phyloP scores from a whole-genome alignment of 2,888 invertebrate species.

The Phytoseiulus persimilis region DNA sequence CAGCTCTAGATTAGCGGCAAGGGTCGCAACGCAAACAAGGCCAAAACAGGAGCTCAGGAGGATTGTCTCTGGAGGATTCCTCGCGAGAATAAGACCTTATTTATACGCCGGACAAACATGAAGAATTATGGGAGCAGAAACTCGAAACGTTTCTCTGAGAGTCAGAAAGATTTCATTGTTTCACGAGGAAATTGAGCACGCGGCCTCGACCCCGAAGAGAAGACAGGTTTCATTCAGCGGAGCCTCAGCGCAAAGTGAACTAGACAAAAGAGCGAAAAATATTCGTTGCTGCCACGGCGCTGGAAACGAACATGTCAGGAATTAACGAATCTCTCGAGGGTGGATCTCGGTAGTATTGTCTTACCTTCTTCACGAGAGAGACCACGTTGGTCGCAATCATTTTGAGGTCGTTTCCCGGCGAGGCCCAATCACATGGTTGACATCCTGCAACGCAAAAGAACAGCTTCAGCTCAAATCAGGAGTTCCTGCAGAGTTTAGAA shows the following conservation, averaged over 20 bases:
- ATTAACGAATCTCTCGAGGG: not conserved
- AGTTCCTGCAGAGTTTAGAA: not conserved
- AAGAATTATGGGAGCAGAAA: not conserved
- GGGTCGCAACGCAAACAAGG: too few species aligned
- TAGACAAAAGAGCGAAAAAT: not conserved
- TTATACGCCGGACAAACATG: not conserved
- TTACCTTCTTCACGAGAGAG: constrained; percentile 37
- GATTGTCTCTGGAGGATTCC: too few species aligned
- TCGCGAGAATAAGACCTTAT: not conserved
- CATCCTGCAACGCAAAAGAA: not conserved
- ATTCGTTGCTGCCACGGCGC: not conserved
- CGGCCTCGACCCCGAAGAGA: not conserved
- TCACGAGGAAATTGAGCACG: not conserved
- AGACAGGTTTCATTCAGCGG: not conserved
- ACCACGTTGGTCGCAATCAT: constrained; percentile 37
- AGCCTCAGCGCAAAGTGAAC: not conserved
- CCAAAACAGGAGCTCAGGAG: too few species aligned
- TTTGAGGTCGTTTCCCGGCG: not conserved
- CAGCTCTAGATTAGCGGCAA: too few species aligned
- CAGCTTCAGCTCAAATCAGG: not conserved
- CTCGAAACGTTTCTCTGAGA: not conserved
- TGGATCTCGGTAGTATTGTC: not conserved
- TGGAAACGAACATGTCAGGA: not conserved
- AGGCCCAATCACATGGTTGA: constrained; percentile 16
- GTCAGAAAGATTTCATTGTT: not conserved